Evolutionary conservation across 2,113 vertebrate species (phyloP), one percentile per base, ranked within the genome.

Genomic region (Protobothrops flavoviridis): DNA sequence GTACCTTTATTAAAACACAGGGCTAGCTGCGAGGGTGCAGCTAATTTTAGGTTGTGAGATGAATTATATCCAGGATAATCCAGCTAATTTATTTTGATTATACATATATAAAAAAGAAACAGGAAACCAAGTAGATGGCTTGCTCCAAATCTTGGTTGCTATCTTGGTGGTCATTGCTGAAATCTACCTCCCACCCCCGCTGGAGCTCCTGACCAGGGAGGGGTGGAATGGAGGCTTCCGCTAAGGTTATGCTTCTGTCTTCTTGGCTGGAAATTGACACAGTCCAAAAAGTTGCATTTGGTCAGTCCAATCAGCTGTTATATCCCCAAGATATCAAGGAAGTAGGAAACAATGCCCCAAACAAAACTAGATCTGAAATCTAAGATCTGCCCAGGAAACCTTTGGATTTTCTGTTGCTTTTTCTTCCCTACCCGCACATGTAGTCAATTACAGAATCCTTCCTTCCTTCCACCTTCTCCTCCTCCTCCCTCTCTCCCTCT

Each of bases 221-320:
- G 4, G 13, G 93, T 92, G 89, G 64, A 0, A 23, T 1, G 9
- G 26, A 13, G 94, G 94, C 91, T 92, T 92, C 53, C 89, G 93
- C 29, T 45, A 24, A 55, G 93, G 6, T 39, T 1, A 55, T 91
- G 8, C 12, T 21, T 92, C 89, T 94, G 95, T 95, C 93, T 92
- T 92, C 2, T 3, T 87, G 95, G 96, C 96, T 94, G 91, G 96
- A 94, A 85, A 93, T 93, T 43, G 90, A 95, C 95, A 94, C 89
- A 91, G 90, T 57, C 29, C 52, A 17, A 91, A 93, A n/a, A 90
- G 85, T 90, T 50, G 93, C 74, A 7, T 0, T 15, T 0, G 9
- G 96, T 96, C 96, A 96, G 45, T 8, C 90, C 20, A 2, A 87
- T 15, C 8, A 57, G 88, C 43, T 96, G 95, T 96, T 95, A 94